Evolutionary conservation across 1,140 invertebrate genomes (phyloP).

Genomic region (Scylla paramamosain): DNA sequence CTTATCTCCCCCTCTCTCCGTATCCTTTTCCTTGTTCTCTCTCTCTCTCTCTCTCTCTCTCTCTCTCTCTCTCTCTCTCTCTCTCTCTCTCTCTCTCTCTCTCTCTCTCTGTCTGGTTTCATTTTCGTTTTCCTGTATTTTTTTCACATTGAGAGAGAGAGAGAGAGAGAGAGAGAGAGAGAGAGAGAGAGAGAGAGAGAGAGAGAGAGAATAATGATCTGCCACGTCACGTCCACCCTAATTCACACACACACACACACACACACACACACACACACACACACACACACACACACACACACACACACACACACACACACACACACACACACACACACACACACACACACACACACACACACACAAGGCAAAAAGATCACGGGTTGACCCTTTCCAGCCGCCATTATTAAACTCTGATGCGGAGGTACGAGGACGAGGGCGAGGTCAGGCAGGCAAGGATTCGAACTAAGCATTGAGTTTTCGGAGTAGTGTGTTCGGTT

Average conservation of each 20-base stretch:
- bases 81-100: neutral
- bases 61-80: slow-evolving; percentile 20
- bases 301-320: no score
- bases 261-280: neutral
- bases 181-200: slow-evolving; percentile 6
- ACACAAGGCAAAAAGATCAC: neutral
- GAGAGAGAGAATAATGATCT: neutral
- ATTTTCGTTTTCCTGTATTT: neutral
- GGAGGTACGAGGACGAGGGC: neutral
- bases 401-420: neutral
- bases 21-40: neutral
- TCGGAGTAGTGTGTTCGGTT: neutral
- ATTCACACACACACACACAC: neutral
- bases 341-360: neutral
- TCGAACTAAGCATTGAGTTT: neutral
- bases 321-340: no score
- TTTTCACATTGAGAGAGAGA: neutral
- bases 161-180: slow-evolving; percentile 20
- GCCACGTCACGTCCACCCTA: neutral
- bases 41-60: slow-evolving; percentile 9
- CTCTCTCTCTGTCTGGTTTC: neutral
- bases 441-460: neutral
- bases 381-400: neutral
- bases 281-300: neutral
- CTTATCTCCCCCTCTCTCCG: neutral